Percentiles rank a stretch among this genome's conserved stretches.
These are phyloP conservation scores for Hemibagrus wyckioides DNA, from an alignment of 2,113 vertebrate species.

Conservation along the genomic window DNA sequence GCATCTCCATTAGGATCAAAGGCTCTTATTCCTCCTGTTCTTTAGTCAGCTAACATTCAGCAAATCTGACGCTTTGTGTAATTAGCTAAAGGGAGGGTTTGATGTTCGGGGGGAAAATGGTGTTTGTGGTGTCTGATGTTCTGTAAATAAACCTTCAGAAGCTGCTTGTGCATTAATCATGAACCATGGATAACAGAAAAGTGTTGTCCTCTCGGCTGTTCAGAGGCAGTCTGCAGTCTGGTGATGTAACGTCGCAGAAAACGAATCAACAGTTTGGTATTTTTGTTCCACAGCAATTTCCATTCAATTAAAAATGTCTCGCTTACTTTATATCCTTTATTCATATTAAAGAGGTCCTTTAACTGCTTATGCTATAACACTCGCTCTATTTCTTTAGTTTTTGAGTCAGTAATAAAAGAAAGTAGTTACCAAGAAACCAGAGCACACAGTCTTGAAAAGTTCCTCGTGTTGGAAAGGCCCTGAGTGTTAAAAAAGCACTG, in stretches of 20 bases:
- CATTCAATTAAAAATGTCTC: too few species aligned
- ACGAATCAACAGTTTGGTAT: background rate
- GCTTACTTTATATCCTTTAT: too few species aligned
- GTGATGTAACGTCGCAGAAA: too few species aligned
- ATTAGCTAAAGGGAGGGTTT: background rate
- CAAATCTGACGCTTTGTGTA: background rate
- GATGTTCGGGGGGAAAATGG: background rate
- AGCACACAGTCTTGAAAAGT: background rate
- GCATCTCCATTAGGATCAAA: background rate
- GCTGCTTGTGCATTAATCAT: background rate
- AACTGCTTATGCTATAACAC: too few species aligned
- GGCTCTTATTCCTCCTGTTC: background rate
- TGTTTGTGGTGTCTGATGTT: background rate
- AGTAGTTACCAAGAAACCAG: too few species aligned
- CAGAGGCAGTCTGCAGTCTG: too few species aligned
- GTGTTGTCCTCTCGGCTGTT: too few species aligned
- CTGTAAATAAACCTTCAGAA: background rate
- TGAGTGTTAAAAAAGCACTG: background rate
- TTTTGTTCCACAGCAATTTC: too few species aligned
- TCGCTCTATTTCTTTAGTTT: background rate
- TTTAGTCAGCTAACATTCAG: background rate
- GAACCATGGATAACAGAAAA: background rate
- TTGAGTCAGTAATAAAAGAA: too few species aligned
- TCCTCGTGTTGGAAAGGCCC: background rate
- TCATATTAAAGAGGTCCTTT: too few species aligned